Evolutionary conservation across 30 jellyfish, hydroid and myxozoan species (phyloP).

Genomic region (Kudoa iwatai): DNA sequence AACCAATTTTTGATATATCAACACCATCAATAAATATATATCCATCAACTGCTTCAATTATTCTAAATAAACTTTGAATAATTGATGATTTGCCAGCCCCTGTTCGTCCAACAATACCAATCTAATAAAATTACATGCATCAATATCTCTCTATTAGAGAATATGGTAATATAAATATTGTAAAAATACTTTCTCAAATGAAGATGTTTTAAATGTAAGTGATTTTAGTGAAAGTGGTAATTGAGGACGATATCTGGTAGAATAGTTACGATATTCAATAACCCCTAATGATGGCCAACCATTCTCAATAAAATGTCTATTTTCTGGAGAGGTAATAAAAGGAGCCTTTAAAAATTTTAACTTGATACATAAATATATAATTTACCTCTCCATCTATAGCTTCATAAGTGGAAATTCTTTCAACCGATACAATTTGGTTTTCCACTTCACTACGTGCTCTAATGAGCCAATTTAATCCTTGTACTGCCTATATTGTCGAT

Average conservation of each 20-base stretch:
- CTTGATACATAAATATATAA: too few species aligned
- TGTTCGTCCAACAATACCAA: conserved; percentile 88
- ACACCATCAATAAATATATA: conserved; percentile 18
- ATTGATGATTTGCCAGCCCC: conserved; percentile 92
- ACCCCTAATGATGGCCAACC: conserved; percentile 60
- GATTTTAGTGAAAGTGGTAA: conserved; percentile 15
- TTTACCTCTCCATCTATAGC: too few species aligned
- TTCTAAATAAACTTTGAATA: conserved; percentile 33
- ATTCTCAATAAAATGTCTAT: not conserved
- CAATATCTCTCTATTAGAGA: not conserved
- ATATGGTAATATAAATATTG: not conserved
- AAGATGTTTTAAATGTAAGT: conserved; percentile 6
- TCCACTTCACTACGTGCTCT: conserved; percentile 78
- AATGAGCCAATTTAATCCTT: conserved; percentile 48
- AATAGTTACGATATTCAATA: conserved; percentile 10
- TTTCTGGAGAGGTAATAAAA: too few species aligned
- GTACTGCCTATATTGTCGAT: conserved; percentile 25
- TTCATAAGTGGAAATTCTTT: conserved; percentile 21
- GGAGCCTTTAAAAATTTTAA: too few species aligned
- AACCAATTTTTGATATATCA: conserved; percentile 18
- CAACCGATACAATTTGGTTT: conserved; percentile 65
- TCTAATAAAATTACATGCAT: conserved; percentile 3
- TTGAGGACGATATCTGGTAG: conserved; percentile 32
- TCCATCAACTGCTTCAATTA: conserved; percentile 54
- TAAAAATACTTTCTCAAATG: conserved; percentile 30